phyloP scores from a whole-genome alignment of 1,140 invertebrate species.

The Steinernema feltiae region DNA sequence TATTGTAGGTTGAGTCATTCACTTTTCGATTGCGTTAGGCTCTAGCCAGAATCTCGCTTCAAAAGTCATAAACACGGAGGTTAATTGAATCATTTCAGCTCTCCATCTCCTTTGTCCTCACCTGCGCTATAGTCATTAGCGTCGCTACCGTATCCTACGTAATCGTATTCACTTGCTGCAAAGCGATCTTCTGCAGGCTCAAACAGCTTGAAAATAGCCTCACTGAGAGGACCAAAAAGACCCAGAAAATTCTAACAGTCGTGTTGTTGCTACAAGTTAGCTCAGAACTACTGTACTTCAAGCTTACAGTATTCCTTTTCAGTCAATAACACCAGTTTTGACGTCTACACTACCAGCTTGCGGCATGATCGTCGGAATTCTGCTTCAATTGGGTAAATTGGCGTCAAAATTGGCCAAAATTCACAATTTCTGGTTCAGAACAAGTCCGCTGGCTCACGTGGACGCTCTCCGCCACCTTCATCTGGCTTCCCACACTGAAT shows the following conservation, averaged over 20 bases:
- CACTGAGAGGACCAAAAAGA: background rate
- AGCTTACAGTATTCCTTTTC: background rate
- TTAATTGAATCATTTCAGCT: background rate
- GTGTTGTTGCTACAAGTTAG: background rate
- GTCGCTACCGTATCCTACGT: background rate
- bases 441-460: background rate
- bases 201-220: background rate
- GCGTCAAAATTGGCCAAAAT: background rate
- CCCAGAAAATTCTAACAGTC: background rate
- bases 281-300: background rate
- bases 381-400: background rate
- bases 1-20: background rate
- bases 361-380: background rate
- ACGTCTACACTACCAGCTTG: background rate
- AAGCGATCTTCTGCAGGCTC: background rate
- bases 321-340: background rate
- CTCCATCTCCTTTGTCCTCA: background rate
- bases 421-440: background rate
- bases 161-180: background rate
- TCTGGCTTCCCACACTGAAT: background rate
- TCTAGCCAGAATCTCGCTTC: too few species aligned
- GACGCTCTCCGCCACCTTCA: background rate
- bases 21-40: too few species aligned
- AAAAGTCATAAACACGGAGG: background rate
- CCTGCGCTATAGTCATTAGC: background rate